Base-by-base conservation (phyloP, 2,797 vertebrate genomes). In the Pipistrellus pipistrellus region DNA sequence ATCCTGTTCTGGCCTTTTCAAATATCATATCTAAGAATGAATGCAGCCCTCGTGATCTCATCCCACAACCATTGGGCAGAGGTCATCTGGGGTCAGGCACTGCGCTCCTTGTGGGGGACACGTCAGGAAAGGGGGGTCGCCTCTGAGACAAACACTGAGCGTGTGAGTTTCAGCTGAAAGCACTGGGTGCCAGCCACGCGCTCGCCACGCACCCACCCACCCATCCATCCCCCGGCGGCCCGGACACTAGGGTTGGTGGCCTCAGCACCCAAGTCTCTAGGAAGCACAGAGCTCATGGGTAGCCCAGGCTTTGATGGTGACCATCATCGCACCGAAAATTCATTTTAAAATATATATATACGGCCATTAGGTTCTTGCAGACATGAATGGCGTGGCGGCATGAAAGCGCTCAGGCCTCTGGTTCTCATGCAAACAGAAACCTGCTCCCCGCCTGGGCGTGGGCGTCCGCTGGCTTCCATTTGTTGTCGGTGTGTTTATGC, bases 401-500 rank as follows among this genome's bases (percentile, higher is more conserved):
- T 91, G 88, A 94, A 64, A 88, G 14, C 73, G 71, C 72, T 81
- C 75, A 93, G 76, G 92, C 35, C 94, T 86, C 55, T 86, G 57
- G 51, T 64, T 57, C 41, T 75, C 91, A 76, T 89, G 77, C 6
- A 41, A 94, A 96, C 80, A 95, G 83, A 32, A 87, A 14, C 12
- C 80, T 88, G 86, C 91, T 68, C 94, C 96, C 93, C 96, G 93
- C 96, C 44, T 92, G 96, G 96, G 96, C 69, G 89, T 57, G 53
- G 97, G 77, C 95, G 95, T 72, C 77, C 95, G 6, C 72, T 92
- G 64, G 96, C 96, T 97, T 97, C 48, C 97, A 96, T 96, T 95
- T 97, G 97, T 96, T 97, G 97, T 96, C 94, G 48, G 95, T 92
- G 88, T 18, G 44, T 77, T 93, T 94, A 96, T 55, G 95, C 32